Percentiles rank a stretch among this genome's conserved stretches.
These are phyloP conservation scores for Galerucella calmariensis DNA, from an alignment of 2,888 invertebrate species.

Conservation along the genomic window DNA sequence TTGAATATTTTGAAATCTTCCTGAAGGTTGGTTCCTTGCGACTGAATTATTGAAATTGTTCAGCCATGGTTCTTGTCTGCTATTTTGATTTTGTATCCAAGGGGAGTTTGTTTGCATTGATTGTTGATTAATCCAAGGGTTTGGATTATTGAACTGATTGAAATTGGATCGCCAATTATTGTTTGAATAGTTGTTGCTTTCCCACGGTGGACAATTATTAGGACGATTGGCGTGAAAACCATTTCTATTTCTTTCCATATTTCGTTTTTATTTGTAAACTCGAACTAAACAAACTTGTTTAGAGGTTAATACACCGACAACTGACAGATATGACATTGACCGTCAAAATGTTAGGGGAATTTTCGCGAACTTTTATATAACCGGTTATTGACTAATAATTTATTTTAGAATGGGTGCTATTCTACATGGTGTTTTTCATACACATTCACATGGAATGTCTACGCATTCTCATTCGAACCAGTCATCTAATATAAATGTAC, in stretches of 20 bases:
- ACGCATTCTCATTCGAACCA: conserved; percentile 38
- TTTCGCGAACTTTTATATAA: background rate
- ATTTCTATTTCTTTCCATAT: conserved; percentile 27
- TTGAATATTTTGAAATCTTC: conserved; percentile 16
- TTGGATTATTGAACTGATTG: conserved; percentile 17
- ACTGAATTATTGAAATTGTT: conserved; percentile 7
- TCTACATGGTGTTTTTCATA: conserved; percentile 77
- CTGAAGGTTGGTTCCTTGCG: conserved; percentile 8
- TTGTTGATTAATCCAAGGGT: conserved; percentile 19
- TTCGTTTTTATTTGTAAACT: conserved; percentile 18
- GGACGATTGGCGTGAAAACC: conserved; percentile 23
- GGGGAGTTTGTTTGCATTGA: conserved; percentile 11
- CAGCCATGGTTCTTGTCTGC: background rate
- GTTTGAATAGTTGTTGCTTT: conserved; percentile 20
- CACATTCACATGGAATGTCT: conserved; percentile 57
- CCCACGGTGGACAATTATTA: conserved; percentile 10
- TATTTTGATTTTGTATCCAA: conserved; percentile 12
- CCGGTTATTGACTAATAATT: background rate
- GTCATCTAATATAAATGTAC: conserved; percentile 76
- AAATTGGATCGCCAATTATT: conserved; percentile 27
- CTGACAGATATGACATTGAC: conserved; percentile 18
- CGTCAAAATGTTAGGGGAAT: background rate
- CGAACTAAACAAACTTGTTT: background rate
- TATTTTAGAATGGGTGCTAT: conserved; percentile 79
- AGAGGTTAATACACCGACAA: conserved; percentile 17